Evolutionary conservation across 1,140 invertebrate species (phyloP).

Genomic region (Littorina saxatilis): DNA sequence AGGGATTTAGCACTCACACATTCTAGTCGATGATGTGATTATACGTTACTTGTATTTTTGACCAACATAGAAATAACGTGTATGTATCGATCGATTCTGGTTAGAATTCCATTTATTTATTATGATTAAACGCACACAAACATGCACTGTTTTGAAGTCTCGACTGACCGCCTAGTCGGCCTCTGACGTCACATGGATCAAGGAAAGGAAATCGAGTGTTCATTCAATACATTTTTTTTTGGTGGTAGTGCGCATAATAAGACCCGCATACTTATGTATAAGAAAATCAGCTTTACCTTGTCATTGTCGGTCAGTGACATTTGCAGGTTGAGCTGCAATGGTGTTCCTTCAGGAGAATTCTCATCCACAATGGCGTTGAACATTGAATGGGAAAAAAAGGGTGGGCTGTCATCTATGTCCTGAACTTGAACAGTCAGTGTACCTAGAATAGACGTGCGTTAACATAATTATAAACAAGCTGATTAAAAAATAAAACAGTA

Average conservation of each 20-base stretch:
- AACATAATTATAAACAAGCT: background rate
- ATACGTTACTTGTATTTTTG: too few relatives aligned
- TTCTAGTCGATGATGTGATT: background rate
- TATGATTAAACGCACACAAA: too few relatives aligned
- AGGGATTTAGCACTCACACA: background rate
- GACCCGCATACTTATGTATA: background rate
- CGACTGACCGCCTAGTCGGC: background rate
- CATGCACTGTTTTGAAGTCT: background rate
- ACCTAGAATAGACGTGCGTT: constrained; percentile 1
- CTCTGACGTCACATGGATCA: too few relatives aligned
- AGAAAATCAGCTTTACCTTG: background rate
- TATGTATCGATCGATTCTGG: too few relatives aligned
- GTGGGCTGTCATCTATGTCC: constrained; percentile 44
- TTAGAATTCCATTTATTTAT: too few relatives aligned
- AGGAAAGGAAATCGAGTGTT: too few relatives aligned
- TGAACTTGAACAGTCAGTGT: constrained; percentile 34
- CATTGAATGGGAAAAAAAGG: constrained; percentile 5
- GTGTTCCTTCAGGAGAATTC: constrained; percentile 37
- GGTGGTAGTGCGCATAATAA: background rate
- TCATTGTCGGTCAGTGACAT: constrained; percentile 30
- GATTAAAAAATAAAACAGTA: background rate
- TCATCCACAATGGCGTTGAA: constrained; percentile 34
- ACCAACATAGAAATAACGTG: too few relatives aligned
- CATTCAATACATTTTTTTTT: background rate
- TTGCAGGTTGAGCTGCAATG: constrained; percentile 13